Evolutionary conservation across 2,888 invertebrate species (phyloP).

Genomic region (Scrobipalpa costella): DNA sequence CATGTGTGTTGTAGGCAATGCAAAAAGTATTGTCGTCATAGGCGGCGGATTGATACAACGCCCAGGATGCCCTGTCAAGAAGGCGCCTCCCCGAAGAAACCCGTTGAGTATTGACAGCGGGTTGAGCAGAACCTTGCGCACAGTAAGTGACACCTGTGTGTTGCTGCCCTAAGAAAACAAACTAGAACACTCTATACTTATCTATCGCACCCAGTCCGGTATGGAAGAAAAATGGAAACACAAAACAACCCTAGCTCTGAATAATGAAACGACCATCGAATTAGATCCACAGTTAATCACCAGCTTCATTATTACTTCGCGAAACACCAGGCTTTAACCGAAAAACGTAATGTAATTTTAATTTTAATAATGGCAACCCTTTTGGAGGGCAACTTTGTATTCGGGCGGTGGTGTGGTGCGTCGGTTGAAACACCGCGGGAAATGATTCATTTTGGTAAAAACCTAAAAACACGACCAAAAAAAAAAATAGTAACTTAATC

Average conservation of each 20-base stretch:
- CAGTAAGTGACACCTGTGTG: too few relatives aligned
- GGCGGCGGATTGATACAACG: too few relatives aligned
- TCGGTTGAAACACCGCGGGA: background rate
- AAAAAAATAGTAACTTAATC: too few relatives aligned
- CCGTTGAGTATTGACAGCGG: too few relatives aligned
- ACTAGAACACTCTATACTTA: background rate
- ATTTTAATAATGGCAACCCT: slow-evolving; percentile 71
- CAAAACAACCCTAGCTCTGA: slow-evolving; percentile 35
- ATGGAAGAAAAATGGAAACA: background rate
- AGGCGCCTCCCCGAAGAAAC: too few relatives aligned
- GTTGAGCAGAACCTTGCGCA: too few relatives aligned
- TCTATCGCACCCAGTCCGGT: background rate
- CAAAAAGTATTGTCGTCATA: too few relatives aligned
- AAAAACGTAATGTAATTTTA: slow-evolving; percentile 76
- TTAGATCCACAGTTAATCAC: slow-evolving; percentile 63
- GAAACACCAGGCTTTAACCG: slow-evolving; percentile 64
- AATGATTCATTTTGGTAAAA: too few relatives aligned
- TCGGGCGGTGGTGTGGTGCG: slow-evolving; percentile 37
- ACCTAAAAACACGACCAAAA: too few relatives aligned
- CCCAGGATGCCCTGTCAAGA: too few relatives aligned
- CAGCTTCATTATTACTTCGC: slow-evolving; percentile 65
- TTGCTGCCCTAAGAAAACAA: too few relatives aligned
- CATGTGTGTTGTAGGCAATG: too few relatives aligned
- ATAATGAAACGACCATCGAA: slow-evolving; percentile 74
- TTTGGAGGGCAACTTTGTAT: slow-evolving; percentile 53